Base-by-base conservation (phyloP, 2,888 invertebrate genomes). In the Deilephila elpenor region DNA sequence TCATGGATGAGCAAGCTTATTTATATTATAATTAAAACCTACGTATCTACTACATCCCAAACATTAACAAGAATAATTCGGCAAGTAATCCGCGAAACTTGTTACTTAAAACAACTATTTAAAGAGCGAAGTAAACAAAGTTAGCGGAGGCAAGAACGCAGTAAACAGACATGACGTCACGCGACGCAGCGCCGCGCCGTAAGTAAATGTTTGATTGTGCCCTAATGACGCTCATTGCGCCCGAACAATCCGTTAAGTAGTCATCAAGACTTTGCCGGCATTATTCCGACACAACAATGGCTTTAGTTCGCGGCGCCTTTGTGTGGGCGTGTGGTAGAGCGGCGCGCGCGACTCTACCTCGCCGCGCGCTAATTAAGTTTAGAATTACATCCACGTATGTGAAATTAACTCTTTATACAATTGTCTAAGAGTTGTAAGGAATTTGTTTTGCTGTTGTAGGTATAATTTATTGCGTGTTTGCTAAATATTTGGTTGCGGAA, bases 171-270 rank as follows among this genome's bases (percentile, higher is more conserved):
- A 17, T 51, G 51, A 67, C 7, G 67, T 44, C 51, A 67, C 34
- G 56, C 37, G 19, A 34, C n/a, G 67, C 67, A 17, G 56, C 44
- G 11, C 44, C 44, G 44, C 20, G 67, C 17, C 67, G n/a, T 64
- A 67, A 67, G 67, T 67, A 51, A 67, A 67, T 51, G 67, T 67
- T 44, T 67, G 67, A 67, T 67, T 67, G 67, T 67, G 25, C 3
- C 20, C 20, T 67, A 67, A 67, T 67, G 25, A 67, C 25, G 51
- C 51, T 67, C 67, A 67, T 67, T 51, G 37, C 44, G 61, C 37
- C 61, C 62, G 44, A 67, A 67, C 51, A 67, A 67, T 51, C 67
- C 67, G 67, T 67, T 67, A 67, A 67, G 67, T 67, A 67, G 67
- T 67, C 67, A 51, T 67, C 51, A 67, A 67, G 67, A 67, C 51